These are phyloP conservation scores for Spisula subtruncata DNA, from an alignment of 2,888 invertebrate genomes.

Conservation along the genomic window DNA sequence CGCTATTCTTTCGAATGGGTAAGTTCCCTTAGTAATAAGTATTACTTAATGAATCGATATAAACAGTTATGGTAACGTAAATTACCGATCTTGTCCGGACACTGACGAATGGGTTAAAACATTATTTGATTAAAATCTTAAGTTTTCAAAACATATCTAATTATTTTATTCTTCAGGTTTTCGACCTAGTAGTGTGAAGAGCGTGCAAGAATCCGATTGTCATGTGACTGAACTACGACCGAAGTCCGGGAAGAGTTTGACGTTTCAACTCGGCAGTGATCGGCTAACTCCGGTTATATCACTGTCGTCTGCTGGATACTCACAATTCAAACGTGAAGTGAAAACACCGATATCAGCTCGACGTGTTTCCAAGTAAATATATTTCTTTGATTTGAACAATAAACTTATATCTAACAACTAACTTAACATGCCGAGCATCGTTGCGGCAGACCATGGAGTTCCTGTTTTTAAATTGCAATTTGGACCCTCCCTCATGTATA, in stretches of 20 bases:
- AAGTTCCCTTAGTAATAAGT: no score
- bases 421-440: no score
- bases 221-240: conserved; percentile 39
- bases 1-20: no score
- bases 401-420: no score
- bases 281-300: conserved; percentile 49
- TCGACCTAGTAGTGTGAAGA: conserved; percentile 51
- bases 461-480: no score
- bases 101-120: neutral
- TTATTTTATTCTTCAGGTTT: conserved; percentile 47
- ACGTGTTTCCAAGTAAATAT: conserved; percentile 31
- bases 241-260: conserved; percentile 53
- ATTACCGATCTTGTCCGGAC: neutral
- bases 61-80: neutral
- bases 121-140: neutral
- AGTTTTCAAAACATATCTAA: neutral
- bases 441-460: no score
- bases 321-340: conserved; percentile 30
- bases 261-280: conserved; percentile 49
- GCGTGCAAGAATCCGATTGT: conserved; percentile 38
- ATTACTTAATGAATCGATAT: no score
- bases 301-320: conserved; percentile 38
- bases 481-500: no score
- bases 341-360: conserved; percentile 38
- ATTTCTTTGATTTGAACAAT: neutral